phyloP scores from a whole-genome alignment of 2,113 vertebrate genomes.

The Spermophilus dauricus region DNA sequence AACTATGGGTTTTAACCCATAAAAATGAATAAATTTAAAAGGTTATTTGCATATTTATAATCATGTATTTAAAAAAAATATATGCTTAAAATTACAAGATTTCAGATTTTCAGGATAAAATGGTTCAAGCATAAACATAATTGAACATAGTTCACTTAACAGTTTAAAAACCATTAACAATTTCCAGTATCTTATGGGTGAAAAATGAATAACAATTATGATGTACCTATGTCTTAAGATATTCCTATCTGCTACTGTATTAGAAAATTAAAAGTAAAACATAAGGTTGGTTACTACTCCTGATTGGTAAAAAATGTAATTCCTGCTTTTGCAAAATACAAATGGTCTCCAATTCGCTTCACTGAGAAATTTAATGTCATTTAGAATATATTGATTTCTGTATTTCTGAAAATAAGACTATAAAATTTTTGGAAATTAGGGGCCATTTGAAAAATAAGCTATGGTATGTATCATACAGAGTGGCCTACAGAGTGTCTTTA shows the following conservation, averaged over 20 bases:
- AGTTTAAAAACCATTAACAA: neutral
- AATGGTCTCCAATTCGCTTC: neutral
- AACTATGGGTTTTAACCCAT: neutral
- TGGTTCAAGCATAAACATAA: neutral
- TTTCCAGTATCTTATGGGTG: neutral
- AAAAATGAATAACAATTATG: neutral
- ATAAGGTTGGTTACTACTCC: neutral
- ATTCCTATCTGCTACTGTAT: neutral
- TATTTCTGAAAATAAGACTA: too few species aligned
- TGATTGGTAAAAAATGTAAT: neutral
- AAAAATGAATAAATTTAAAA: neutral
- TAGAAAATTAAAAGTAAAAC: neutral
- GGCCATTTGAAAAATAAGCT: neutral
- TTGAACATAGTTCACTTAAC: neutral
- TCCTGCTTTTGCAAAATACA: neutral
- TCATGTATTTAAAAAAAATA: neutral
- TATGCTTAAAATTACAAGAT: neutral
- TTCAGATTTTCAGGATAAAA: neutral
- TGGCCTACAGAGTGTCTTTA: too few species aligned
- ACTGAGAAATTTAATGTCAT: neutral
- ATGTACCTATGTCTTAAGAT: neutral
- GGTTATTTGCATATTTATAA: neutral
- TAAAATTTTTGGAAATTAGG: neutral
- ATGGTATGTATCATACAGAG: neutral
- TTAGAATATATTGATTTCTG: neutral